Evolutionary conservation across 2,888 invertebrate genomes (phyloP).

Genomic region (Melinaea marsaeus): DNA sequence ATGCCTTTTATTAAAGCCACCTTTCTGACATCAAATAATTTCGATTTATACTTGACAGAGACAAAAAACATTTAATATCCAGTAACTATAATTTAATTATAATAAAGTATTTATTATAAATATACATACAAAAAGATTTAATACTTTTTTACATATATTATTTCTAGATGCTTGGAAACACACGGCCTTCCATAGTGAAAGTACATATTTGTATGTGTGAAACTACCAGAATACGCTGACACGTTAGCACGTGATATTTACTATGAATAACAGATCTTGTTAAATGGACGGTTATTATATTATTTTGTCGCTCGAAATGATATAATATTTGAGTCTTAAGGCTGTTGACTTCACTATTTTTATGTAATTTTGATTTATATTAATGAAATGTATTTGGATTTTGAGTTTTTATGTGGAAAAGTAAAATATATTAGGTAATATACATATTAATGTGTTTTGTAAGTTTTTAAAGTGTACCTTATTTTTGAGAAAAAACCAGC

Average conservation of each 20-base stretch:
- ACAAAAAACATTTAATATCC: no score
- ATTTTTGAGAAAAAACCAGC: no score
- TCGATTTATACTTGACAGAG: no score
- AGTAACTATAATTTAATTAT: no score
- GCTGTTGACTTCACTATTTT: neutral
- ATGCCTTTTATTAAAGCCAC: no score
- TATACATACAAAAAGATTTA: neutral
- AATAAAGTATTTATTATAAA: no score
- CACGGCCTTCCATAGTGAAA: constrained; percentile 30
- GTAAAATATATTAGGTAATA: no score
- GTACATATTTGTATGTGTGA: constrained; percentile 13
- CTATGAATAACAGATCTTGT: constrained; percentile 6
- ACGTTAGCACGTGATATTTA: neutral
- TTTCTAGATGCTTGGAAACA: constrained; percentile 9
- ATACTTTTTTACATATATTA: neutral
- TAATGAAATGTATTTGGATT: no score
- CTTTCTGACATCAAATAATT: no score
- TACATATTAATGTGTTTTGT: no score
- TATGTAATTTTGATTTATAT: neutral
- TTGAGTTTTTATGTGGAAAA: no score
- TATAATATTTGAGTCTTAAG: neutral
- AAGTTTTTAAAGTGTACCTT: no score
- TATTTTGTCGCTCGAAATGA: constrained; percentile 4
- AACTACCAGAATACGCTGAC: constrained; percentile 16
- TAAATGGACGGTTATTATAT: constrained; percentile 3